Conservation (phyloP, 2,113 vertebrate species). For the Sisor rabdophorus region DNA sequence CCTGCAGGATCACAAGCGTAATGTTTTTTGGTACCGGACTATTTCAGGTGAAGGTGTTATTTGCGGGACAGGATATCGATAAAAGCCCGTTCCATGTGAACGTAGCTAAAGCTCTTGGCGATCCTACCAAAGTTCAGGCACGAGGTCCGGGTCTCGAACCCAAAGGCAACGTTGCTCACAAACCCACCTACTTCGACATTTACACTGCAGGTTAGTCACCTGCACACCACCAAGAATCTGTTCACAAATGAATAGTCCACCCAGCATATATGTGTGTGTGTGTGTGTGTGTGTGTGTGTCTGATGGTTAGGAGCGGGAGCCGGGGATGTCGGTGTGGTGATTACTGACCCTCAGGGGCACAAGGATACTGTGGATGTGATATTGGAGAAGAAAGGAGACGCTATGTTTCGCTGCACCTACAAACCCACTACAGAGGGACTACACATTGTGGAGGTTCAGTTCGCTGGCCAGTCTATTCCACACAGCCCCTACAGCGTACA, state of each 20-base stretch:
- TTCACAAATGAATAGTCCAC: background rate
- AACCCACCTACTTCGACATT: conserved; percentile 95
- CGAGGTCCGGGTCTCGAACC: conserved; percentile 88
- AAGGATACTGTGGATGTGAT: conserved; percentile 89
- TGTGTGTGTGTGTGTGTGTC: background rate
- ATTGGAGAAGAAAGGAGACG: conserved; percentile 91
- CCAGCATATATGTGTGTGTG: background rate
- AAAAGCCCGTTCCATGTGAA: conserved; percentile 87
- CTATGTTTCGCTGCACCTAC: conserved; percentile 91
- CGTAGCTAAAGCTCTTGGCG: conserved; percentile 81
- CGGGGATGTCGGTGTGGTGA: conserved; percentile 87
- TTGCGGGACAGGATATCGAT: conserved; percentile 92
- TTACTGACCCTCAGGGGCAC: conserved; percentile 87
- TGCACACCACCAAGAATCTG: background rate
- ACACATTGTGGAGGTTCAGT: conserved; percentile 81
- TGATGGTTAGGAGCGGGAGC: conserved; percentile 79
- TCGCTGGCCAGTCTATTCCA: conserved; percentile 82
- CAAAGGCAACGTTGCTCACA: conserved; percentile 85
- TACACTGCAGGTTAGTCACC: conserved; percentile 85
- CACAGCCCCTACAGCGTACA: conserved; percentile 88
- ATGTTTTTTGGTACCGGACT: background rate
- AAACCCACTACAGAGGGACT: conserved; percentile 83
- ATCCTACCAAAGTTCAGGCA: conserved; percentile 87
- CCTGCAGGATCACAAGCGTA: background rate
- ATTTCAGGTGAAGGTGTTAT: conserved; percentile 87